Evolutionary conservation across 2,113 vertebrate genomes (phyloP).

Genomic region (Campylomormyrus tamandua): DNA sequence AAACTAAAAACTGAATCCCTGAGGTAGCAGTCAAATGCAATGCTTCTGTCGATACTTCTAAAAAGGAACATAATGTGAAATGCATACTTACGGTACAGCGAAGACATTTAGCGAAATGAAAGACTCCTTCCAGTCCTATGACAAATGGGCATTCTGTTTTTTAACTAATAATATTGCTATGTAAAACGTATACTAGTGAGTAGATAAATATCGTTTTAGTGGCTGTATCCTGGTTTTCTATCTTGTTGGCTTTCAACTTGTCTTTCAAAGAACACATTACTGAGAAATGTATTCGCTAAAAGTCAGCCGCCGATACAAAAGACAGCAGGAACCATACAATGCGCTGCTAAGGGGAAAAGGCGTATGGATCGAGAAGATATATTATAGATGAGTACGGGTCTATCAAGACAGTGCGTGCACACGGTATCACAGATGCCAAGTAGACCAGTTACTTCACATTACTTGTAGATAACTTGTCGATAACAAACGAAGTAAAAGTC

Average conservation of each 20-base stretch:
- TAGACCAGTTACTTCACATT: background rate
- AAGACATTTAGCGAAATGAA: conserved; percentile 3
- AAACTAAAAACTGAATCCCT: background rate
- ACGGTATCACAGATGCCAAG: background rate
- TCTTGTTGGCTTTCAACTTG: background rate
- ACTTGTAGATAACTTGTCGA: conserved; percentile 10
- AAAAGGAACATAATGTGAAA: conserved; percentile 40
- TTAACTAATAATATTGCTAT: conserved; percentile 38
- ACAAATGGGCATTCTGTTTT: conserved; percentile 34
- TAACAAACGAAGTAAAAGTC: conserved; percentile 29
- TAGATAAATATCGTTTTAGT: conserved; percentile 19
- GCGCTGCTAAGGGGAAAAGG: background rate
- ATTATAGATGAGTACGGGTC: background rate
- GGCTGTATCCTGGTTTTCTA: background rate
- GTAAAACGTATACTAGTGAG: conserved; percentile 33
- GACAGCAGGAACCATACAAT: background rate
- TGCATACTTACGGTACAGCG: conserved; percentile 43
- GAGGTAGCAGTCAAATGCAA: background rate
- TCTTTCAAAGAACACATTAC: background rate
- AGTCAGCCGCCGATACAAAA: background rate
- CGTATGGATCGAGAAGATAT: background rate
- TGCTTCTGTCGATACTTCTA: conserved; percentile 7
- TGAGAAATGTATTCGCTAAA: background rate
- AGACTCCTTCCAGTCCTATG: background rate
- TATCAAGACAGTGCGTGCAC: background rate